Percentiles rank a stretch among this genome's conserved stretches.
These are phyloP conservation scores for Holotrichia oblita DNA, from an alignment of 1,140 invertebrate species.

Conservation along the genomic window DNA sequence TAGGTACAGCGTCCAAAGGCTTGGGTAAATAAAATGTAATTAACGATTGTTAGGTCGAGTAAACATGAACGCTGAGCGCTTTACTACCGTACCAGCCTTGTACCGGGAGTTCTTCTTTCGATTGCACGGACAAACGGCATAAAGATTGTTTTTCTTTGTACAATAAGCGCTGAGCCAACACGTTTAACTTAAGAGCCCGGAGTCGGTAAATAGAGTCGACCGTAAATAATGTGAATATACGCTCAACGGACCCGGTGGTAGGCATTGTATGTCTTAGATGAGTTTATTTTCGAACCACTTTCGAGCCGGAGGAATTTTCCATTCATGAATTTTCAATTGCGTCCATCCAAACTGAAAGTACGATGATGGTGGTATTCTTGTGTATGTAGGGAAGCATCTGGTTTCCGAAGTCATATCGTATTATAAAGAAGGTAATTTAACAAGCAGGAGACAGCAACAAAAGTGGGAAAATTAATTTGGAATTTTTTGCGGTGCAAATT, in stretches of 20 bases:
- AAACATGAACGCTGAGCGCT: background rate
- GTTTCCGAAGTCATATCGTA: too few species aligned
- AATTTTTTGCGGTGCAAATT: too few species aligned
- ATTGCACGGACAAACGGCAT: conserved; percentile 10
- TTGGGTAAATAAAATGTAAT: conserved; percentile 14
- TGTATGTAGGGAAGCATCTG: too few species aligned
- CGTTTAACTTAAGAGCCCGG: background rate
- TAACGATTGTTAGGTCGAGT: conserved; percentile 12
- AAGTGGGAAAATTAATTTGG: too few species aligned
- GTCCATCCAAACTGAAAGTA: too few species aligned
- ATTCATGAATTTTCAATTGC: background rate
- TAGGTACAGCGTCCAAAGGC: conserved; percentile 3
- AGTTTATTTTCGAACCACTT: conserved; percentile 13
- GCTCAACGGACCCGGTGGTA: background rate
- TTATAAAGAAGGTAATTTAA: too few species aligned
- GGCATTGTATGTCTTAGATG: conserved; percentile 2
- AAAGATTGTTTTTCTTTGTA: conserved; percentile 14
- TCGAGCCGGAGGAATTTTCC: background rate
- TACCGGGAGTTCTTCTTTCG: conserved; percentile 10
- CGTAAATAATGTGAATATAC: background rate
- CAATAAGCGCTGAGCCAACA: conserved; percentile 5
- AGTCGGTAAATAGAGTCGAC: conserved; percentile 11
- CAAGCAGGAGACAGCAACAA: too few species aligned
- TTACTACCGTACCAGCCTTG: background rate
- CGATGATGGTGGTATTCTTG: too few species aligned